Evolutionary conservation across 2,113 vertebrate genomes (phyloP).

Genomic region (Antennarius striatus): DNA sequence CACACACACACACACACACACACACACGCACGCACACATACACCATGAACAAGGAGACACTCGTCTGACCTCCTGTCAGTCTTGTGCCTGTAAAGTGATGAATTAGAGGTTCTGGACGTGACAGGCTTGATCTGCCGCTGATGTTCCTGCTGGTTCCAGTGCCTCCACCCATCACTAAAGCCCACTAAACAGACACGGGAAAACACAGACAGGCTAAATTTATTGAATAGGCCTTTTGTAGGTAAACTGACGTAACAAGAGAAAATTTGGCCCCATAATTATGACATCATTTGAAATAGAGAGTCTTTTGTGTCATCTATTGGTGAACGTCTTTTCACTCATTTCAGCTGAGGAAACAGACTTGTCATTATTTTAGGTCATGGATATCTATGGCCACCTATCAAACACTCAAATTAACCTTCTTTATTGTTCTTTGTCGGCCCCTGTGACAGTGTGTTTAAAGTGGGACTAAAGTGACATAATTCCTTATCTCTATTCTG

Average conservation of each 20-base stretch:
- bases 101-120: conserved; percentile 33
- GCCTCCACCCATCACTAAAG: conserved; percentile 7
- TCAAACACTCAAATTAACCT: no score
- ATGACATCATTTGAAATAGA: conserved; percentile 53
- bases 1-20: conserved; percentile 8
- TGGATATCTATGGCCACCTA: no score
- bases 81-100: conserved; percentile 46
- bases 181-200: background rate
- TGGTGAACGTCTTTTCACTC: conserved; percentile 24
- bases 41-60: background rate
- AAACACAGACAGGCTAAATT: background rate
- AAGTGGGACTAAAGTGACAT: no score
- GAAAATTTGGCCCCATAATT: conserved; percentile 23
- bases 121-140: conserved; percentile 50
- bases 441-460: no score
- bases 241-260: background rate
- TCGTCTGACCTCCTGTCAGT: conserved; percentile 31
- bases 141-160: background rate
- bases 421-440: no score
- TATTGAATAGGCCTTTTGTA: conserved; percentile 21
- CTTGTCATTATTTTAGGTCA: conserved; percentile 21
- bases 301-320: conserved; percentile 5
- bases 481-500: no score
- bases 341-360: conserved; percentile 14
- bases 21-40: conserved; percentile 11